Evolutionary conservation across 2,113 vertebrate genomes (phyloP).

Genomic region (Microcebus griseorufus): DNA sequence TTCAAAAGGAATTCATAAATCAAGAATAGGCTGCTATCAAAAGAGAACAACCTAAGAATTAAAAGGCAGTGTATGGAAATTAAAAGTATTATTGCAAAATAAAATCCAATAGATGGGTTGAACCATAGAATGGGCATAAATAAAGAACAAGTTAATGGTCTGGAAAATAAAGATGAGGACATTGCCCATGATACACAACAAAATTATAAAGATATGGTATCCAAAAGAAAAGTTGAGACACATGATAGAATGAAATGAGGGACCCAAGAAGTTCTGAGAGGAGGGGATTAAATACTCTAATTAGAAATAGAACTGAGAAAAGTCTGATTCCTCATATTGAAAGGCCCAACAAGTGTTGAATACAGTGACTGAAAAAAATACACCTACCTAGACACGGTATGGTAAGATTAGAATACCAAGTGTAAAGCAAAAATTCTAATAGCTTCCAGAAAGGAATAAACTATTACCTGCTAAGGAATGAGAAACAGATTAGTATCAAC

Average conservation of each 20-base stretch:
- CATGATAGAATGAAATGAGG: not conserved
- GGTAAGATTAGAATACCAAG: not conserved
- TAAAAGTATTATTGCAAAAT: not conserved
- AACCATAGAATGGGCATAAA: not conserved
- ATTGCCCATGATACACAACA: not conserved
- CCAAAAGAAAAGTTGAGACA: not conserved
- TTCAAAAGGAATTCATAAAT: not conserved
- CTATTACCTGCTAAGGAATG: not conserved
- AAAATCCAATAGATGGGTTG: not conserved
- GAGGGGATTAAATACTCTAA: not conserved
- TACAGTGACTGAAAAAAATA: not conserved
- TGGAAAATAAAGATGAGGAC: not conserved
- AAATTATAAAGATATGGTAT: not conserved
- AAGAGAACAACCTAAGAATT: slow-evolving; percentile 17
- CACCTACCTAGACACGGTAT: not conserved
- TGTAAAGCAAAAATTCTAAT: not conserved
- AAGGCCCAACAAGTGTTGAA: not conserved
- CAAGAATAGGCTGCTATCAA: not conserved
- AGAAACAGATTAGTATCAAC: not conserved
- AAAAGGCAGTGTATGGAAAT: not conserved
- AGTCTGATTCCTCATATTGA: not conserved
- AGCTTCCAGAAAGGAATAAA: not conserved
- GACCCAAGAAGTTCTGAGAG: not conserved
- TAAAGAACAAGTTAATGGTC: not conserved
- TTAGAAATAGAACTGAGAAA: not conserved